phyloP scores from a whole-genome alignment of 2,888 invertebrate species.

The Hypena proboscidalis region DNA sequence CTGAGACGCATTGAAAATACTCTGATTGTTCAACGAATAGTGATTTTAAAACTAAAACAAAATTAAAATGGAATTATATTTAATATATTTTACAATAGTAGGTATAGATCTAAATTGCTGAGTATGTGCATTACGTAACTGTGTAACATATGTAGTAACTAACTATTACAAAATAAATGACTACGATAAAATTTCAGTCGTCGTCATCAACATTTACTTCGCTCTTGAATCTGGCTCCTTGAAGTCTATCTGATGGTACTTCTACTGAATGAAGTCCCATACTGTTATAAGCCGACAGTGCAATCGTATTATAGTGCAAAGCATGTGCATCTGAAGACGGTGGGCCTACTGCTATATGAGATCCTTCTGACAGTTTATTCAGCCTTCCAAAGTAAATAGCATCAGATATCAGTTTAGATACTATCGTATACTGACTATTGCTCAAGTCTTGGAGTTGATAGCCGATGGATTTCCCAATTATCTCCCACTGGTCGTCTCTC shows the following conservation, averaged over 20 bases:
- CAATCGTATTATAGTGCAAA: neutral
- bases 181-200: neutral
- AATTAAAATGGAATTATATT: too few species aligned
- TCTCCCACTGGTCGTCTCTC: constrained; percentile 9
- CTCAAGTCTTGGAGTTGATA: constrained; percentile 12
- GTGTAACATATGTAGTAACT: too few species aligned
- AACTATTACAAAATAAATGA: too few species aligned
- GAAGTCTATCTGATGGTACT: neutral
- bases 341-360: constrained; percentile 4
- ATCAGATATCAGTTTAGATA: constrained; percentile 11
- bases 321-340: neutral
- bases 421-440: constrained; percentile 13
- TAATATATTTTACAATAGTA: too few species aligned
- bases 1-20: too few species aligned
- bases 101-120: too few species aligned
- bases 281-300: neutral
- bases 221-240: neutral
- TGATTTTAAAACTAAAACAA: too few species aligned
- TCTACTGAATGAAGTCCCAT: constrained; percentile 1
- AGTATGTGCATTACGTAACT: too few species aligned
- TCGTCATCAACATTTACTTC: neutral
- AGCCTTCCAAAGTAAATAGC: constrained; percentile 13
- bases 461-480: constrained; percentile 15
- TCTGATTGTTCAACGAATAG: too few species aligned
- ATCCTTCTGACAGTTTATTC: constrained; percentile 8